phyloP scores from a whole-genome alignment of 2,888 invertebrate genomes.

The Enoplolaimus lenunculus region DNA sequence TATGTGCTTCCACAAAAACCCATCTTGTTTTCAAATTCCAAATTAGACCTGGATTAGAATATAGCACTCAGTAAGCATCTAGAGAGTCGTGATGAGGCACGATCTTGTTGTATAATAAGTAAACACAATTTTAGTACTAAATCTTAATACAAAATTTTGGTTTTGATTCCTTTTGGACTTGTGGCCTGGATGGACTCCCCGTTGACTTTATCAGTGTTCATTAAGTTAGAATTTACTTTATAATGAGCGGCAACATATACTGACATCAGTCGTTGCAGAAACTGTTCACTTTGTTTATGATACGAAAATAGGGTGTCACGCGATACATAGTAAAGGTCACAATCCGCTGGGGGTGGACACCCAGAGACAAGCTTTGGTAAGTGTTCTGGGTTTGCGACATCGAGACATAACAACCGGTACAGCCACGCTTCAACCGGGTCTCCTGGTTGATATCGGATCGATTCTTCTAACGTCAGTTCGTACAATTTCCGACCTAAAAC shows the following conservation, averaged over 20 bases:
- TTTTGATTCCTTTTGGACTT: no score
- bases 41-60: no score
- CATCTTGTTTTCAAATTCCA: no score
- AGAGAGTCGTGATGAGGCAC: no score
- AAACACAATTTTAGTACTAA: no score
- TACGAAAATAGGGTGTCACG: constrained; percentile 90
- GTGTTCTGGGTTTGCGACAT: constrained; percentile 53
- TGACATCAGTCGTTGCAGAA: constrained; percentile 75
- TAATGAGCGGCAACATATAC: constrained; percentile 96
- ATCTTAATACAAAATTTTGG: no score
- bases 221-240: constrained; percentile 51
- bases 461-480: constrained; percentile 64
- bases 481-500: constrained; percentile 42
- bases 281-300: constrained; percentile 65
- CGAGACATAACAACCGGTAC: constrained; percentile 72
- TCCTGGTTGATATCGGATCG: constrained; percentile 69
- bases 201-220: no score
- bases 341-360: constrained; percentile 72
- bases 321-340: constrained; percentile 57
- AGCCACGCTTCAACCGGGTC: constrained; percentile 83
- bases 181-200: no score
- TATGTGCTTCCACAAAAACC: no score
- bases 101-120: no score
- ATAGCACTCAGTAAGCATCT: neutral
- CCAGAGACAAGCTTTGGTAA: constrained; percentile 47